Percentiles rank a stretch among this genome's conserved stretches.
These are phyloP conservation scores for Paragorgia papillata DNA, from an alignment of 92 coral and sea anemone genomes.

Conservation along the genomic window DNA sequence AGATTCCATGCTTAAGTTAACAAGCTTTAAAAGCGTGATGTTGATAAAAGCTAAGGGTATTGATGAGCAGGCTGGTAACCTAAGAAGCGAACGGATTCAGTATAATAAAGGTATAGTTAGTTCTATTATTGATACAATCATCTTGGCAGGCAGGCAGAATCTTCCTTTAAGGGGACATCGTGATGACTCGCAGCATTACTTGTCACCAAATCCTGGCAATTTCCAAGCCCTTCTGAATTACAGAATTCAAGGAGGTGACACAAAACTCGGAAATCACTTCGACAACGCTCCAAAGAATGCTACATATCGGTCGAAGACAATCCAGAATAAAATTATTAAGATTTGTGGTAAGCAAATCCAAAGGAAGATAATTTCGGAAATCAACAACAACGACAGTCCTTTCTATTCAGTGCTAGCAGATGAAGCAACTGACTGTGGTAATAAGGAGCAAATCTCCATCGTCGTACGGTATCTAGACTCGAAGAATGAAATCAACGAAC, in stretches of 20 bases:
- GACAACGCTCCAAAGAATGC: neutral
- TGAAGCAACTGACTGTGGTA: slow-evolving; percentile 18
- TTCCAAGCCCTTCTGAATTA: slow-evolving; percentile 66
- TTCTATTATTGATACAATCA: slow-evolving; percentile 64
- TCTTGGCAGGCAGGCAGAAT: slow-evolving; percentile 66
- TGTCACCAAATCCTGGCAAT: slow-evolving; percentile 62
- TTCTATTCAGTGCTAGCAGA: slow-evolving; percentile 15
- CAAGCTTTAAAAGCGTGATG: neutral
- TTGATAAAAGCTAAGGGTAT: slow-evolving; percentile 5
- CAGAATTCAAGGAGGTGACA: slow-evolving; percentile 17
- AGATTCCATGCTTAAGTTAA: slow-evolving; percentile 2
- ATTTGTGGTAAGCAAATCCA: slow-evolving; percentile 11
- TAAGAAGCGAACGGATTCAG: slow-evolving; percentile 6
- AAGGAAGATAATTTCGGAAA: slow-evolving; percentile 7
- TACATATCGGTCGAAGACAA: slow-evolving; percentile 14
- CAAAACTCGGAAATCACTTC: slow-evolving; percentile 2
- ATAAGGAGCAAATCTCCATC: neutral
- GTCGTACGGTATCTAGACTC: slow-evolving; percentile 9
- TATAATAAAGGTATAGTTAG: slow-evolving; percentile 57
- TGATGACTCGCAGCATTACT: slow-evolving; percentile 61
- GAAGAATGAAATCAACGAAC: slow-evolving; percentile 11
- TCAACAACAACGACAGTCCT: slow-evolving; percentile 1
- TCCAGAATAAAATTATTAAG: slow-evolving; percentile 3
- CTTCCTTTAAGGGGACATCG: slow-evolving; percentile 67
- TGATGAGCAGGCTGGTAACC: slow-evolving; percentile 1